phyloP scores from a whole-genome alignment of 2,113 vertebrate genomes.

The Grammomys surdaster region DNA sequence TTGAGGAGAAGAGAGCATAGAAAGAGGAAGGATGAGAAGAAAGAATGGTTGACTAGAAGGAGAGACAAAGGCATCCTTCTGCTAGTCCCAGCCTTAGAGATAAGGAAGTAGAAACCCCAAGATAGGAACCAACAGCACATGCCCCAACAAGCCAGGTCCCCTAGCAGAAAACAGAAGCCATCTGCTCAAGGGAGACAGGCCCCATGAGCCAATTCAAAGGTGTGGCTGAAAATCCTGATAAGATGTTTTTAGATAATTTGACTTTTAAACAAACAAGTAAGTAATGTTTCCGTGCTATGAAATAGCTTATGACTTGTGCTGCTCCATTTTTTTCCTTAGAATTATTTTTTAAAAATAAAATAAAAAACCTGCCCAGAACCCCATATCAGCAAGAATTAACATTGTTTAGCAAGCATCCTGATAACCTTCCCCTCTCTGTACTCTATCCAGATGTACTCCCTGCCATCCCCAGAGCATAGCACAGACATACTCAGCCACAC shows the following conservation, averaged over 20 bases:
- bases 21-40: neutral
- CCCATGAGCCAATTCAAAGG: neutral
- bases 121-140: neutral
- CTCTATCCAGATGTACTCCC: neutral
- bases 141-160: neutral
- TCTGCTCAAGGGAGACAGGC: neutral
- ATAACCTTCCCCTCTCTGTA: neutral
- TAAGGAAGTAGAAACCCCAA: neutral
- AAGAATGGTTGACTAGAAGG: neutral
- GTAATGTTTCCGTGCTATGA: neutral
- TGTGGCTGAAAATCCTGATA: neutral
- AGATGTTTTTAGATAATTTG: slow-evolving; percentile 16
- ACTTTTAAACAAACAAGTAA: neutral
- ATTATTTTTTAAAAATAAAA: neutral
- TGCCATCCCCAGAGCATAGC: neutral
- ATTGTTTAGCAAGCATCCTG: neutral
- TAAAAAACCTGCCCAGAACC: neutral
- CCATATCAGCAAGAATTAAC: neutral
- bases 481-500: too few relatives aligned
- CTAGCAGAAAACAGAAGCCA: neutral
- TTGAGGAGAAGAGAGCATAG: neutral
- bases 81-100: neutral
- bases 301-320: neutral
- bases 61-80: neutral
- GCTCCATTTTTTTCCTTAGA: neutral